Evolutionary conservation across 2,888 invertebrate species (phyloP).

Genomic region (Leucania comma): DNA sequence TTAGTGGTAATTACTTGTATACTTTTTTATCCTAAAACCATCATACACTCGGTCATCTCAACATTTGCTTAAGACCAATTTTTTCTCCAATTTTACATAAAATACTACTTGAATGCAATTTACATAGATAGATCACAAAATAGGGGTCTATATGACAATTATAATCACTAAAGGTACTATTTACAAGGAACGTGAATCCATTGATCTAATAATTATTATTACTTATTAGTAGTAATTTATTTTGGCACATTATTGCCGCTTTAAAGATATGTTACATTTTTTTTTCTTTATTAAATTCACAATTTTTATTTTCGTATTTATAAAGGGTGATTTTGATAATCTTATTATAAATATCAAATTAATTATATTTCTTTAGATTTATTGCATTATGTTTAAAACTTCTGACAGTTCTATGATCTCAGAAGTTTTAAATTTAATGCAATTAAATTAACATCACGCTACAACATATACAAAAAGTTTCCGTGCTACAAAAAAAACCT

Average conservation of each 20-base stretch:
- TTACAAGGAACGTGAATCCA: conserved; percentile 59
- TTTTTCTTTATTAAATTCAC: conserved; percentile 53
- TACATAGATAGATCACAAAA: conserved; percentile 64
- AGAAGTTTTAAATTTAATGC: too few species aligned
- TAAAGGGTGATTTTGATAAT: conserved; percentile 32
- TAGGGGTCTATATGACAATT: conserved; percentile 58
- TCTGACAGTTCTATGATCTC: too few species aligned
- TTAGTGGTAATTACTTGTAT: too few species aligned
- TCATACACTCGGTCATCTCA: neutral
- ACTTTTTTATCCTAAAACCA: too few species aligned
- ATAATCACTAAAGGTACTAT: conserved; percentile 59
- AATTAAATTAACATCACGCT: too few species aligned
- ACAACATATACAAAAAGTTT: too few species aligned
- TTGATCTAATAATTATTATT: conserved; percentile 38
- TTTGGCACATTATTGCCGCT: conserved; percentile 61
- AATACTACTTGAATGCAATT: conserved; percentile 31
- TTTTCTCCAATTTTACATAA: conserved; percentile 17
- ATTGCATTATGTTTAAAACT: too few species aligned
- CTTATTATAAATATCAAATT: conserved; percentile 23
- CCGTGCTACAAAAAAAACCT: too few species aligned
- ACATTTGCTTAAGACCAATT: conserved; percentile 15
- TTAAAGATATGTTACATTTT: conserved; percentile 64
- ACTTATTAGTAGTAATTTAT: conserved; percentile 17
- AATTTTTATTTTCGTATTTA: conserved; percentile 47
- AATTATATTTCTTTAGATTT: neutral